Evolutionary conservation across 1,140 invertebrate genomes (phyloP), one percentile per base, ranked within the genome.

Genomic region (Hyposmocoma kahamanoa): DNA sequence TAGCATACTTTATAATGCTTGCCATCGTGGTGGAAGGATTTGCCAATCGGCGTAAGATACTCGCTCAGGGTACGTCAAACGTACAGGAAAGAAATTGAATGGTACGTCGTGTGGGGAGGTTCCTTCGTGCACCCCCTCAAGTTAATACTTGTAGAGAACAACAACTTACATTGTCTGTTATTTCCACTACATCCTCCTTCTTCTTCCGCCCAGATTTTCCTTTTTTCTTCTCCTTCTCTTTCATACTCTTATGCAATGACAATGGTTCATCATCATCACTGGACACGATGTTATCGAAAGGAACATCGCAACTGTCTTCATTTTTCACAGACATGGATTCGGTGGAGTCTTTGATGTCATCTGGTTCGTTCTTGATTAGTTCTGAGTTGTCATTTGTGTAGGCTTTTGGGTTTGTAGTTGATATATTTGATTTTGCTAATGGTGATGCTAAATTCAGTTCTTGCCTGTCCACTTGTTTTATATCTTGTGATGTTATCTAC

Each of bases 141-240:
- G n/a, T n/a, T n/a, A n/a, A n/a, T n/a, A n/a, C n/a, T n/a, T n/a
- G n/a, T n/a, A n/a, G n/a, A n/a, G n/a, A n/a, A n/a, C n/a, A n/a
- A n/a, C n/a, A n/a, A n/a, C n/a, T n/a, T n/a, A n/a, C n/a, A n/a
- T n/a, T n/a, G n/a, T n/a, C n/a, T n/a, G n/a, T n/a, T n/a, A n/a
- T n/a, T n/a, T n/a, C n/a, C n/a, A n/a, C 22, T 34, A 26, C 49
- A 39, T 45, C 19, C 43, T 36, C 50, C 30, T 57, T 52, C 43
- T 47, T 48, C 47, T 53, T 50, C 30, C 44, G 47, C 21, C 24
- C 34, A 41, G 41, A 18, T 41, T 44, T 53, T 28, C 51, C 45
- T 21, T 55, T 55, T 18, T 52, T 54, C 56, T 32, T 53, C 52
- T 26, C 53, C 38, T 48, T 47, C 67, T 72, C 36, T 48, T 65